Evolutionary conservation across 2,888 invertebrate genomes (phyloP), one percentile per base, ranked within the genome.

Genomic region (Tupiocoris notatus): DNA sequence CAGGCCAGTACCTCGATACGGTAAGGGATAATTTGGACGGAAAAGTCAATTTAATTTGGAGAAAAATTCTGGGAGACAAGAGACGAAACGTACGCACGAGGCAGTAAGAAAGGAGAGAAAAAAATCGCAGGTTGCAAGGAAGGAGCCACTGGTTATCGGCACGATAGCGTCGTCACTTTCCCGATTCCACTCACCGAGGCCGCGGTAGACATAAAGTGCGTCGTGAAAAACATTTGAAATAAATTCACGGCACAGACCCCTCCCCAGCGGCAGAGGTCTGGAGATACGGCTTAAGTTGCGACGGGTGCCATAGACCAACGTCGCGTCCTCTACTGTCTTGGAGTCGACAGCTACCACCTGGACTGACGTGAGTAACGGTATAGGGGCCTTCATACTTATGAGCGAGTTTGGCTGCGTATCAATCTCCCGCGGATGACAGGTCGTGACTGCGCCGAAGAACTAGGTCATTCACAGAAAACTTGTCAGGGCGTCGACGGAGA

Each of bases 311-410:
- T 12, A 23, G 16, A 21, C 61, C 58, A 16, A 59, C 59, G 7
- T 9, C n/a, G 12, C 59, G 21, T 17, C 71, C 58, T 3, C n/a
- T 6, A n/a, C n/a, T 3, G 39, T 23, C 39, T 25, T 66, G 16
- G 16, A 66, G 39, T 12, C 25, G 6, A 17, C 66, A 66, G 20
- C 25, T 66, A n/a, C 66, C 66, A 9, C 25, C 66, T 25, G 25
- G 25, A 66, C 66, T 66, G 66, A 66, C 66, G 12, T 24, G 18
- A 18, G 21, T 20, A 1, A 73, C 73, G 20, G 63, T 63, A n/a
- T 20, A 73, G n/a, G 73, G 63, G 0, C 73, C 73, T 17, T 63
- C 21, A 17, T 18, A 73, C 22, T 73, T 63, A 9, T 25, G 73
- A 16, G 12, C 61, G 12, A 73, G 54, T 22, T 73, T 73, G 54